Percentiles rank a stretch among this genome's conserved stretches.
Conservation (phyloP, 2,113 vertebrate species). For the Oncorhynchus tshawytscha region DNA sequence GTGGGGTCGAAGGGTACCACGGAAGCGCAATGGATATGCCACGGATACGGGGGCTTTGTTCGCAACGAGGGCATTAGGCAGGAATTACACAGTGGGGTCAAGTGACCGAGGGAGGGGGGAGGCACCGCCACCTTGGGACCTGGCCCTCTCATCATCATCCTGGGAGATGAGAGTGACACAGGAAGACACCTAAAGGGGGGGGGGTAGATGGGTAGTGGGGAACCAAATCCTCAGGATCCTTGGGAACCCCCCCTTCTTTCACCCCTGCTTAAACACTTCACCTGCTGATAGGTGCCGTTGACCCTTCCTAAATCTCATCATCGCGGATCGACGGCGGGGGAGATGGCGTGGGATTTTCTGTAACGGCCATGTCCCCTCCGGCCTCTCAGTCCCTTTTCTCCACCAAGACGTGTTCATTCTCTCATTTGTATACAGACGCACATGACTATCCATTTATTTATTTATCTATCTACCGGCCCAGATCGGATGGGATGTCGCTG, state of each 20-base stretch:
- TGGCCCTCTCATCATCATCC: conserved; percentile 87
- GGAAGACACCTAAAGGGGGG: conserved; percentile 87
- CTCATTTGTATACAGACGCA: conserved; percentile 76
- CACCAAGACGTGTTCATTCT: conserved; percentile 41
- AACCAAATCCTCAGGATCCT: conserved; percentile 60
- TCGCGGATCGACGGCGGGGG: conserved; percentile 64
- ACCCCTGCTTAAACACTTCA: conserved; percentile 84
- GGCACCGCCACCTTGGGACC: conserved; percentile 68
- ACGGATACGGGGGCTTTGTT: conserved; percentile 77
- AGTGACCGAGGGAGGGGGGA: conserved; percentile 82
- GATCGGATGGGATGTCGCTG: conserved; percentile 61
- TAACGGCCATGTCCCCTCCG: conserved; percentile 37
- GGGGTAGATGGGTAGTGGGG: conserved; percentile 80
- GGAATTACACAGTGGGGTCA: conserved; percentile 96
- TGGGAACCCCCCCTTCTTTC: conserved; percentile 22
- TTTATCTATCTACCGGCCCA: conserved; percentile 67
- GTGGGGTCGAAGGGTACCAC: conserved; percentile 76
- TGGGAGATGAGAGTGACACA: conserved; percentile 92
- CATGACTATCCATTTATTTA: conserved; percentile 67
- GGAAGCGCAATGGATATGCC: conserved; percentile 22
- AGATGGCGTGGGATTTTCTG: conserved; percentile 70
- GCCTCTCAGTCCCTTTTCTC: conserved; percentile 29
- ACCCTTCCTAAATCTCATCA: conserved; percentile 96
- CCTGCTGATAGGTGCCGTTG: conserved; percentile 95
- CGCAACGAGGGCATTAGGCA: conserved; percentile 92